phyloP scores from a whole-genome alignment of 2,797 vertebrate genomes.

The Clamator glandarius region DNA sequence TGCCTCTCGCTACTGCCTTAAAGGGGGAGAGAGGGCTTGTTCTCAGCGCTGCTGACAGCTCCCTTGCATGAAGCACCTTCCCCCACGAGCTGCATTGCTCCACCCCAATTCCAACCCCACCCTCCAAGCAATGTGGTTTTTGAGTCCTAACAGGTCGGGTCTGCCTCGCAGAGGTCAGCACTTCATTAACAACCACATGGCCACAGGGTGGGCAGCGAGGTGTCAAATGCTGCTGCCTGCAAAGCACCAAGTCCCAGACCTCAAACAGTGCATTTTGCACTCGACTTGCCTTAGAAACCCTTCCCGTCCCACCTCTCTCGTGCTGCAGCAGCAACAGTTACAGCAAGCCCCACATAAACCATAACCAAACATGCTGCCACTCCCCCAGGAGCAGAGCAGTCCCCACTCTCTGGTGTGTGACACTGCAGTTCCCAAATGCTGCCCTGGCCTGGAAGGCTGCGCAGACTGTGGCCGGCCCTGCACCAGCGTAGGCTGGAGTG shows the following conservation, averaged over 20 bases:
- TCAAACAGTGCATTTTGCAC: background rate
- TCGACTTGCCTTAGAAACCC: background rate
- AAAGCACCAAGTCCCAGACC: background rate
- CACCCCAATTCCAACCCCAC: fast-evolving
- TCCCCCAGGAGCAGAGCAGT: fast-evolving
- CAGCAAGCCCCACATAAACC: background rate
- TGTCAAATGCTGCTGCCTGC: background rate
- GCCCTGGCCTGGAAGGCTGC: background rate
- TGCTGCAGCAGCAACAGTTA: background rate
- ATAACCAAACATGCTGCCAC: background rate
- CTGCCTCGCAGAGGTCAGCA: background rate
- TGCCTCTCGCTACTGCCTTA: background rate
- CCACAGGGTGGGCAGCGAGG: background rate
- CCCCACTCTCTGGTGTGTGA: background rate
- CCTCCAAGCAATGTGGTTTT: fast-evolving
- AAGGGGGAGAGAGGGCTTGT: background rate
- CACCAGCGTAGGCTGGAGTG: background rate
- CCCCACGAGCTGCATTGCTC: background rate
- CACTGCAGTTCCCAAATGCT: background rate
- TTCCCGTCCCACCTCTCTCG: fast-evolving
- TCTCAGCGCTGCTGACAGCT: background rate
- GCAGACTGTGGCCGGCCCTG: background rate
- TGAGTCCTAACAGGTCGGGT: fast-evolving
- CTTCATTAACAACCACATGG: background rate
- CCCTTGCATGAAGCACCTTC: background rate